Evolutionary conservation across 2,113 vertebrate species (phyloP).

Genomic region (Daboia siamensis): DNA sequence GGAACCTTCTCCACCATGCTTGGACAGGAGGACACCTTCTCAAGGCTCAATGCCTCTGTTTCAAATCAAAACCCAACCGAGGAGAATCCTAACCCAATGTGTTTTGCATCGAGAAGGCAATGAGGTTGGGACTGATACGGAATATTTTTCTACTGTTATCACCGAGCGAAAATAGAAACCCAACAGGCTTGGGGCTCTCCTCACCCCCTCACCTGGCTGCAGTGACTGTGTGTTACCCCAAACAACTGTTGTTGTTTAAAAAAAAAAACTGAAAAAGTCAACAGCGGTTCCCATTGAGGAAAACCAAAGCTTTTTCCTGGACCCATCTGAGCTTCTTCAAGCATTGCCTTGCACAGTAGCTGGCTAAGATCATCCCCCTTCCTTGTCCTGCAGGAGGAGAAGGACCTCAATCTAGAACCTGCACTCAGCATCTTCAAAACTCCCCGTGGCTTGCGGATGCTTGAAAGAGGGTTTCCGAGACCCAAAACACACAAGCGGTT

Average conservation of each 20-base stretch:
- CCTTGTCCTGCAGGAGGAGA: constrained; percentile 64
- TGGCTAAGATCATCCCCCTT: constrained; percentile 8
- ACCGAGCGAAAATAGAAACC: constrained; percentile 25
- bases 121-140: not conserved
- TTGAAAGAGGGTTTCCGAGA: constrained; percentile 55
- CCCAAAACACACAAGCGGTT: not conserved
- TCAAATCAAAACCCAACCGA: not conserved
- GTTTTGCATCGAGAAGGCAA: not conserved
- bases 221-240: constrained; percentile 11
- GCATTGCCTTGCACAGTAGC: constrained; percentile 39
- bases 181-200: constrained; percentile 27
- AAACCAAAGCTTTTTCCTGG: constrained; percentile 38
- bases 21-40: not conserved
- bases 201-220: constrained; percentile 29
- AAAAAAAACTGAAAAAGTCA: not conserved
- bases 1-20: constrained; percentile 1
- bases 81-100: too few relatives aligned
- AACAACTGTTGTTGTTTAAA: not conserved
- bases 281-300: constrained; percentile 15
- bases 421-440: not conserved
- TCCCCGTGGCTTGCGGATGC: constrained; percentile 27
- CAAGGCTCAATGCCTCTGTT: not conserved
- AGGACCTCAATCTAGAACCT: not conserved
- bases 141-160: constrained; percentile 26
- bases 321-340: constrained; percentile 51